Evolutionary conservation across 2,888 invertebrate species (phyloP).

Genomic region (Philereme vetulata): DNA sequence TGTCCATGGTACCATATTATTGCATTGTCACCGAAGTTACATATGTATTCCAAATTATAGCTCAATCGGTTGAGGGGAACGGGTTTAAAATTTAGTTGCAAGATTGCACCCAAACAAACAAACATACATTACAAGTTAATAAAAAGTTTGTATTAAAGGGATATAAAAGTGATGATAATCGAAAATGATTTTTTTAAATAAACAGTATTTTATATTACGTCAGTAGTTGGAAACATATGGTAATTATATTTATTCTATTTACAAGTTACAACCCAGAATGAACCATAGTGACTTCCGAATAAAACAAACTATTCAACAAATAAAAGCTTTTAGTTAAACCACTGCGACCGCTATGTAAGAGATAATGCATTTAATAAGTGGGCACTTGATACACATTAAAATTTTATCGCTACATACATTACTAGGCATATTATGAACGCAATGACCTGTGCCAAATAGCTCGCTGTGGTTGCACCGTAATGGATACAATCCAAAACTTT

Average conservation of each 20-base stretch:
- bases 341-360: conserved; percentile 28
- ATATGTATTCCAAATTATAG: too few species aligned
- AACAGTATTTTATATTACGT: not conserved
- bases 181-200: conserved; percentile 5
- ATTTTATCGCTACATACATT: conserved; percentile 52
- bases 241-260: conserved; percentile 6
- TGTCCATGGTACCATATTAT: too few species aligned
- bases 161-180: not conserved
- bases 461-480: conserved; percentile 69
- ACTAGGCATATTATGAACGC: conserved; percentile 52
- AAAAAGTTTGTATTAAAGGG: too few species aligned
- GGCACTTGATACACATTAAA: conserved; percentile 43
- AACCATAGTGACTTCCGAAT: conserved; percentile 7
- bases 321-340: conserved; percentile 29
- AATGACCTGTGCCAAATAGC: conserved; percentile 65
- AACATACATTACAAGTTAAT: too few species aligned
- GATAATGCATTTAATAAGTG: conserved; percentile 42
- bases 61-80: too few species aligned
- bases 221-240: not conserved
- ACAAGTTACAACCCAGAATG: not conserved
- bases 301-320: conserved; percentile 21
- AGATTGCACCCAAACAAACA: too few species aligned
- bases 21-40: too few species aligned
- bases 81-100: too few species aligned
- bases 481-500: conserved; percentile 75